A percentile compares a stretch with the other conserved stretches of the same genome.
These are phyloP conservation scores for Pyxicephalus adspersus DNA, from an alignment of 2,113 vertebrate species.

Conservation along the genomic window DNA sequence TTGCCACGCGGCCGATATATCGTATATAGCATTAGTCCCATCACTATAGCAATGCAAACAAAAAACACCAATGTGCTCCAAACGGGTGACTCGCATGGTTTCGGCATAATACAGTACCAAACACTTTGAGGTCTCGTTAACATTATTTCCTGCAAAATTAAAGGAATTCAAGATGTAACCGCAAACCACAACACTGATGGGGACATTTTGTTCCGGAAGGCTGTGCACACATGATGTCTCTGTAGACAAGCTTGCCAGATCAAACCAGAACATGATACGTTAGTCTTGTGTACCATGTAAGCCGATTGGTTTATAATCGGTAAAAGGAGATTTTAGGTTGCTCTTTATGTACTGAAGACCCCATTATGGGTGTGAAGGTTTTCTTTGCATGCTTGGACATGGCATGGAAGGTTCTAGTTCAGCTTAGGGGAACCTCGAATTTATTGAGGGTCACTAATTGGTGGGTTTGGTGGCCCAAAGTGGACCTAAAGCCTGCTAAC, in stretches of 20 bases:
- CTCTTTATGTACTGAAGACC: no score
- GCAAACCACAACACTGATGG: slow-evolving; percentile 32
- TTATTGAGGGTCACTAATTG: no score
- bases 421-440: no score
- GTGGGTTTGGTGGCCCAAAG: no score
- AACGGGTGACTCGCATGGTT: neutral
- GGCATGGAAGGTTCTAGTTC: no score
- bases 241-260: neutral
- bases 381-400: no score
- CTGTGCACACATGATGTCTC: neutral
- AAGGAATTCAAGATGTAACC: neutral
- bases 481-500: no score
- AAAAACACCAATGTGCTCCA: neutral
- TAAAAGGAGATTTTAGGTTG: no score
- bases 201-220: slow-evolving; percentile 35
- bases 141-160: neutral
- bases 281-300: no score
- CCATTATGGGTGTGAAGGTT: no score
- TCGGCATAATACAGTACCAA: neutral
- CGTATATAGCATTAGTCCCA: neutral
- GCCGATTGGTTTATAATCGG: no score
- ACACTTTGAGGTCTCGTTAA: neutral
- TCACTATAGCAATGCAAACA: neutral
- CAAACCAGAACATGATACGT: neutral
- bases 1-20: no score